Evolutionary conservation across 1,140 invertebrate species (phyloP).

Genomic region (Meteorus sp.): DNA sequence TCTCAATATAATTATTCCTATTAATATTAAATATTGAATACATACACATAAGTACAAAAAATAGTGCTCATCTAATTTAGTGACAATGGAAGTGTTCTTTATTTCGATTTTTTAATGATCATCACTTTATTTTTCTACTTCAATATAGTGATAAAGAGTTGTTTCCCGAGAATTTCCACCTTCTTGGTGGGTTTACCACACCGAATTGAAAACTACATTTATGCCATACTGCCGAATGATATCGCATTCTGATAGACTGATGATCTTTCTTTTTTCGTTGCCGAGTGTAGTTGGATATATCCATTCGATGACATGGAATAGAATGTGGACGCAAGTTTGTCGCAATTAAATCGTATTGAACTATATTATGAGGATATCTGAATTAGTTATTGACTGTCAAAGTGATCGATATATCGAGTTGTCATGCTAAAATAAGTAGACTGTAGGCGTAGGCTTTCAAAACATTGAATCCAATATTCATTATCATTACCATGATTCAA

Average conservation of each 20-base stretch:
- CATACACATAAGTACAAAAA: slow-evolving; percentile 26
- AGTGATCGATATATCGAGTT: slow-evolving; percentile 15
- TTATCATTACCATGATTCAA: not conserved
- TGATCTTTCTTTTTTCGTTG: too few relatives aligned
- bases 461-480: not conserved
- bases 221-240: too few relatives aligned
- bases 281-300: too few relatives aligned
- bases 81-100: not conserved
- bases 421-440: not conserved
- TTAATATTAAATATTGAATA: not conserved
- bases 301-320: too few relatives aligned
- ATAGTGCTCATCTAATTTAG: slow-evolving; percentile 19
- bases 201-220: too few relatives aligned
- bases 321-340: not conserved
- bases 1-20: not conserved
- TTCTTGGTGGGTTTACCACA: too few relatives aligned
- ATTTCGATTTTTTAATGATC: slow-evolving; percentile 6
- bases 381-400: slow-evolving; percentile 21
- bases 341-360: not conserved
- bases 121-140: not conserved
- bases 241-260: too few relatives aligned
- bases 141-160: not conserved
- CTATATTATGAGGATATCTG: not conserved
- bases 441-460: not conserved
- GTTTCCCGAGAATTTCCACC: too few relatives aligned